Conservation (phyloP, 2,113 vertebrate genomes). For the Oreochromis tanganicae region DNA sequence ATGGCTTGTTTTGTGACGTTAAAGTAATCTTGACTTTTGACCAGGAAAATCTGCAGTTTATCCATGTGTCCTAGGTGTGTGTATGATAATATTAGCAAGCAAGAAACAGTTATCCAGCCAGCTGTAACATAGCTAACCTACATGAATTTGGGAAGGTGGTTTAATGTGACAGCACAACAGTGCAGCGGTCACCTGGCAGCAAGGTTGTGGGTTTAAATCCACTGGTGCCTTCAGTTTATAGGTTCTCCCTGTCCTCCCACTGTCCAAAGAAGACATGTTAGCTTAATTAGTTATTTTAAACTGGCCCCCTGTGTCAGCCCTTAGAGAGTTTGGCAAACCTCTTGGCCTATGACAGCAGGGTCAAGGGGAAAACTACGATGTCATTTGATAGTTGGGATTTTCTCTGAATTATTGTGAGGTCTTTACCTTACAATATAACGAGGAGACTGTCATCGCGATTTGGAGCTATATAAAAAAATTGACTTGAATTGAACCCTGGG, state of each 20-base stretch:
- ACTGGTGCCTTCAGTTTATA: neutral
- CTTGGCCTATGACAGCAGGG: neutral
- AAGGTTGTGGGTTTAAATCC: neutral
- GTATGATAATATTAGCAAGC: neutral
- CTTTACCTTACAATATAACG: neutral
- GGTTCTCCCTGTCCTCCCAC: neutral
- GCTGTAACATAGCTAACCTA: neutral
- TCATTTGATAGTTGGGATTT: neutral
- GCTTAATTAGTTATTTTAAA: accelerated
- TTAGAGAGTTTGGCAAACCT: neutral
- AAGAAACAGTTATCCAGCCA: neutral
- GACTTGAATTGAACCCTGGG: neutral
- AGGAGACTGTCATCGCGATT: neutral
- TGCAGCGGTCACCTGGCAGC: neutral
- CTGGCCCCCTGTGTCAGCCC: neutral
- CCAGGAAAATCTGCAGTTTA: neutral
- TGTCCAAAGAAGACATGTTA: neutral
- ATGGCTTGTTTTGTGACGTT: neutral
- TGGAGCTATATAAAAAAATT: neutral
- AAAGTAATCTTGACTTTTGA: neutral
- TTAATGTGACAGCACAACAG: neutral
- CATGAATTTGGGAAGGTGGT: neutral
- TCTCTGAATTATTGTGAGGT: neutral
- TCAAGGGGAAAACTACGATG: accelerated
- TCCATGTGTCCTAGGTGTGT: neutral